Evolutionary conservation across 2,113 vertebrate species (phyloP), one percentile per base, ranked within the genome.

Genomic region (Neolamprologus sp.): DNA sequence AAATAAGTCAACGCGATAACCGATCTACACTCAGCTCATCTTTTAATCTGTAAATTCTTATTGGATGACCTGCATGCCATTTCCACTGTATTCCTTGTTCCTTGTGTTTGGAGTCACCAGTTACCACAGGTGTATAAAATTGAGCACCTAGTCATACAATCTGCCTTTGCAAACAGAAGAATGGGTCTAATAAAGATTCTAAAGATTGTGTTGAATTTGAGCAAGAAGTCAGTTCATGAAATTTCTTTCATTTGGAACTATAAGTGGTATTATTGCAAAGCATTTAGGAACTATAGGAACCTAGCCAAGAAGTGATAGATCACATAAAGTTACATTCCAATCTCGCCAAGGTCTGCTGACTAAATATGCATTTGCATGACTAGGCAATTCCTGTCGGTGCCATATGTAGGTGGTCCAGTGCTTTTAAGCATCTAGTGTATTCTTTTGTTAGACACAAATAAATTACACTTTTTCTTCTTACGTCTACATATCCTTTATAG

Each of bases 331-430:
- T 71, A 42, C 65, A 42, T 21, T 35, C 17, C 31, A 63, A 42
- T 17, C 42, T 47, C 1, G 0, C 23, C 10, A 47, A 19, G 23
- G 14, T 28, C 42, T 47, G 71, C 9, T 19, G 23, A 47, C 23
- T 47, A 45, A 28, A 28, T 75, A 0, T 60, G 16, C 9, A 5
- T 75, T 49, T 75, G 42, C 23, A 19, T 28, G 71, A 26, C 23
- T 23, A 3, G 9, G 16, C 23, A 19, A 19, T 26, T 75, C 14
- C 40, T 47, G 40, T 47, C 16, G 1, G 1, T 47, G 40, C 0
- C 14, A 17, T 28, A 26, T 47, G 40, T 75, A 47, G 6, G 40
- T 28, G 40, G 6, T 42, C 42, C 8, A 28, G 21, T 75, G 40
- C 68, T 19, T 75, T 47, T 47, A 47, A 47, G 42, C 21, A 28